phyloP scores from a whole-genome alignment of 1,140 invertebrate species.

The Argopecten irradians region DNA sequence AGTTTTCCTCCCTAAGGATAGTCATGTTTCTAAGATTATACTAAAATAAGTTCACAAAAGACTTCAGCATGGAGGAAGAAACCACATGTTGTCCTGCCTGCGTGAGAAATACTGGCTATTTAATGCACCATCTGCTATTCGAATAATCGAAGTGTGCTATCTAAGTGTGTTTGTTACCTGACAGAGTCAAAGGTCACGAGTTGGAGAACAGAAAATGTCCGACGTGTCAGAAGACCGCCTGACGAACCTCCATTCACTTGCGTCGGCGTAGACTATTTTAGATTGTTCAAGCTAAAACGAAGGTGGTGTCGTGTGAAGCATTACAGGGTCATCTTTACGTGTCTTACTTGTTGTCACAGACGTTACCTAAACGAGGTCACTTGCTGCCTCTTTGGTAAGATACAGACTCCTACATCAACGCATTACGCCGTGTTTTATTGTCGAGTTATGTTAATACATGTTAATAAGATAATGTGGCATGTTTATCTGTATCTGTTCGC shows the following conservation, averaged over 20 bases:
- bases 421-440: conserved; percentile 40
- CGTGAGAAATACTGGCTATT: conserved; percentile 46
- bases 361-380: no score
- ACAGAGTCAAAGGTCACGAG: neutral
- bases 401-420: conserved; percentile 44
- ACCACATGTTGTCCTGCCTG: conserved; percentile 31
- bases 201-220: conserved; percentile 51
- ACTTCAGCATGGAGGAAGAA: conserved; percentile 41
- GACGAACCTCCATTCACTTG: conserved; percentile 53
- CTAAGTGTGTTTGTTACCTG: conserved; percentile 48
- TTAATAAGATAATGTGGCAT: no score
- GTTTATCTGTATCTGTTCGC: no score
- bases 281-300: conserved; percentile 57
- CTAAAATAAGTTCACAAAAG: conserved; percentile 32
- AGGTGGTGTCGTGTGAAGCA: conserved; percentile 46
- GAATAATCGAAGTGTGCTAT: no score
- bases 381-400: conserved; percentile 40
- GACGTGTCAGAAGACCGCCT: conserved; percentile 46
- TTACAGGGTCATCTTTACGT: conserved; percentile 61
- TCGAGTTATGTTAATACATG: no score
- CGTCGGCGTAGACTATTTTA: conserved; percentile 58
- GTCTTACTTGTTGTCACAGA: conserved; percentile 46
- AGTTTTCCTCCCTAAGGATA: conserved; percentile 41
- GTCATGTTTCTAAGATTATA: conserved; percentile 40
- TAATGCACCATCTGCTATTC: conserved; percentile 35